Percentiles rank a stretch among this genome's conserved stretches.
Conservation (phyloP, 2,113 vertebrate species). For the Colinus virginianus region DNA sequence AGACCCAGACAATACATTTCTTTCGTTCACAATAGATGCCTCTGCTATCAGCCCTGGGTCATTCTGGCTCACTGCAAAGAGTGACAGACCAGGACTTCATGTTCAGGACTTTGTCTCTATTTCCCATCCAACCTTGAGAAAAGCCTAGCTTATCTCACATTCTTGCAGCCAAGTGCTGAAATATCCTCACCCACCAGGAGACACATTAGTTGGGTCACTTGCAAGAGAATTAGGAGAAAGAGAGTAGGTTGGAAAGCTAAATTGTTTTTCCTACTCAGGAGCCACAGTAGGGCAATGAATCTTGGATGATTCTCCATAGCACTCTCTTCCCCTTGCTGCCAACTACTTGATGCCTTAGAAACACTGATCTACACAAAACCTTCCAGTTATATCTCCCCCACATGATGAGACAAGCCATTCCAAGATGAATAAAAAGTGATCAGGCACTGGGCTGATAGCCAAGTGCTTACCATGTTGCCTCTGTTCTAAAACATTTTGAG, state of each 20-base stretch:
- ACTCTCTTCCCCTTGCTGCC: not conserved
- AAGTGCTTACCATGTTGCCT: accelerated
- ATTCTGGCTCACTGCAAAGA: not conserved
- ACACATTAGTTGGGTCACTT: not conserved
- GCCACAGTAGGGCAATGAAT: accelerated
- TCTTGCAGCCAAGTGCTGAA: not conserved
- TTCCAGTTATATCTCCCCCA: not conserved
- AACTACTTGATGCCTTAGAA: not conserved
- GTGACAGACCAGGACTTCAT: not conserved
- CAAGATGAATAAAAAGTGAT: not conserved
- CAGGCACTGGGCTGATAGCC: not conserved
- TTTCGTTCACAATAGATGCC: not conserved
- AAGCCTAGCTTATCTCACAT: not conserved
- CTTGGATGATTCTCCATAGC: too few species aligned
- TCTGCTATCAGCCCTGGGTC: too few species aligned
- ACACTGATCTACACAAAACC: not conserved
- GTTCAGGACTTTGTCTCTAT: not conserved
- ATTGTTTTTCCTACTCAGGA: not conserved
- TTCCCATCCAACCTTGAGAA: not conserved
- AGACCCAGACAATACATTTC: not conserved
- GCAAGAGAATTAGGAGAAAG: not conserved
- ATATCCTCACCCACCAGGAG: not conserved
- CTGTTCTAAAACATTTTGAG: not conserved
- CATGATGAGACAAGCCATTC: not conserved
- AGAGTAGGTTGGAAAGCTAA: not conserved